Evolutionary conservation across 1,140 invertebrate species (phyloP), one percentile per base, ranked within the genome.

Genomic region (Leguminivora glycinivorella): DNA sequence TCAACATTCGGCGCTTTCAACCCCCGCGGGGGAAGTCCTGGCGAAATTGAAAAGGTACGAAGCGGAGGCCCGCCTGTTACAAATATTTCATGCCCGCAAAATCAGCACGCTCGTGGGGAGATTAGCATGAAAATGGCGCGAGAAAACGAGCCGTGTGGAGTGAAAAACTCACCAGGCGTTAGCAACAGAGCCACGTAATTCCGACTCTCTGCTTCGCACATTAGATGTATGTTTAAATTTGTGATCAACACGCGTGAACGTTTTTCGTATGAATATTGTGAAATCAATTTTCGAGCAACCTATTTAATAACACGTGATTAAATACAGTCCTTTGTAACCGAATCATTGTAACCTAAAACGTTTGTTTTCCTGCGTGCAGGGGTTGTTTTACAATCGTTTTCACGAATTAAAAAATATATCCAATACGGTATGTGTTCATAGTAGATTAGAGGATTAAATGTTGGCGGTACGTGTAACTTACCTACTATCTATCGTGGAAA

Each of bases 121-220:
- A 86, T 88, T 86, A 85, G 78, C 83, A 86, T 85, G 77, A 82
- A 83, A 86, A 86, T 82, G 77, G 75, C 73, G 76, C 69, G 77
- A 69, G 74, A 71, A 77, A 76, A 75, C 72, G 74, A 77, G 70
- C 67, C 72, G 63, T 58, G 69, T 69, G 66, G 60, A 56, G 43
- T 68, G 70, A 70, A 72, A 75, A 75, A 75, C 73, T 69, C 72
- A 56, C 52, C 52, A 69, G 66, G 34, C 70, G 67, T 58, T 60
- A 52, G 47, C 68, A 70, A 63, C 38, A 34, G 66, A 58, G 31
- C 56, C 63, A 69, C 75, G 72, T 72, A 77, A 72, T 77, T 77
- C 69, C 68, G 68, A 19, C 63, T 66, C 63, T 71, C 70, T 70
- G 70, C 69, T 70, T 72, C 70, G 67, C 70, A 68, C 67, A 52